phyloP scores from a whole-genome alignment of 2,888 invertebrate genomes.

The Trichopoda pennipes region DNA sequence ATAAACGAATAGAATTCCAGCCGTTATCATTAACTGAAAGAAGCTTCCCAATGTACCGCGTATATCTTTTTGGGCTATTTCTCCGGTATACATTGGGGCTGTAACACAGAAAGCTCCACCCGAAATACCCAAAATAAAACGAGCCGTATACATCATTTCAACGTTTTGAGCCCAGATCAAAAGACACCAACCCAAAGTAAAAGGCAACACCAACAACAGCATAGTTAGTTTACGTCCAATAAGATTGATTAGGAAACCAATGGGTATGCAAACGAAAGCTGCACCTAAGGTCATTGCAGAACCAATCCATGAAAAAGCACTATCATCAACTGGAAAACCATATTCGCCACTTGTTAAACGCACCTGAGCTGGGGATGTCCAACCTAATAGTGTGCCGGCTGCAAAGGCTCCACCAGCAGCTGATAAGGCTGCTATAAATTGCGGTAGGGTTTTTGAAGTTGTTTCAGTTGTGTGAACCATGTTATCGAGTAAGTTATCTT shows the following conservation, averaged over 20 bases:
- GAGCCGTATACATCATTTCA: constrained; percentile 78
- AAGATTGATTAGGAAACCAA: constrained; percentile 86
- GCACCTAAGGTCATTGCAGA: constrained; percentile 88
- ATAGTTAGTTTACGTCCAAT: constrained; percentile 88
- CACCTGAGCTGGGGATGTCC: constrained; percentile 87
- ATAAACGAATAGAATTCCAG: constrained; percentile 91
- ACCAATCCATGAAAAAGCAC: constrained; percentile 87
- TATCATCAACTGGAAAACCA: constrained; percentile 82
- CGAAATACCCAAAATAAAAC: constrained; percentile 79
- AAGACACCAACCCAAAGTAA: constrained; percentile 87
- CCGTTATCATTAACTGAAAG: constrained; percentile 92
- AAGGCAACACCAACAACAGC: constrained; percentile 83
- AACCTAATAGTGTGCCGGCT: constrained; percentile 88
- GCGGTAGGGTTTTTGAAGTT: constrained; percentile 74
- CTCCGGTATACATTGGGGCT: constrained; percentile 91
- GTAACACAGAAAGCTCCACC: constrained; percentile 90
- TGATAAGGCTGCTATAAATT: constrained; percentile 81
- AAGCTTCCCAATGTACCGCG: constrained; percentile 92
- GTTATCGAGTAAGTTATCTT: constrained; percentile 76
- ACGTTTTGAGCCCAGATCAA: constrained; percentile 87
- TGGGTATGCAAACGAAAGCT: constrained; percentile 87
- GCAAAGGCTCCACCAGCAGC: constrained; percentile 90
- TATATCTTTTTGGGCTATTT: constrained; percentile 91
- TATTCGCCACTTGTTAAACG: constrained; percentile 67
- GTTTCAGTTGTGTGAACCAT: constrained; percentile 77